A percentile compares a stretch with the other conserved stretches of the same genome.
phyloP scores from a whole-genome alignment of 2,113 vertebrate genomes.

The Leptosomus discolor region DNA sequence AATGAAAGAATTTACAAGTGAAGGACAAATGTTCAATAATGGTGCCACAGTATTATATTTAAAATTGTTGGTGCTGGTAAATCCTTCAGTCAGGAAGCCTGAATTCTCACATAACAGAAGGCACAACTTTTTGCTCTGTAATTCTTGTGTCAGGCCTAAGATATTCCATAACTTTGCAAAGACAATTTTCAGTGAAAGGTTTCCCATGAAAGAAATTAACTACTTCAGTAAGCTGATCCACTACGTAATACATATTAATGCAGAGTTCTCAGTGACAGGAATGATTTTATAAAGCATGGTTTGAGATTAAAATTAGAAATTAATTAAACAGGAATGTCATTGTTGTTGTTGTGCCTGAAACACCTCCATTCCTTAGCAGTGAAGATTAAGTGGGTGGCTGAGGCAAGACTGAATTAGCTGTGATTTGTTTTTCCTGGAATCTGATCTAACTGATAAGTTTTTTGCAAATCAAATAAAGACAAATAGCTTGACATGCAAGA shows the following conservation, averaged over 20 bases:
- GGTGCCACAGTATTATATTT: neutral
- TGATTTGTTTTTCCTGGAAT: neutral
- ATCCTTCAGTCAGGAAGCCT: neutral
- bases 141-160: neutral
- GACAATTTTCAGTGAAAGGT: neutral
- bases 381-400: neutral
- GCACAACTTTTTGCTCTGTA: neutral
- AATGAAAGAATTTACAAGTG: neutral
- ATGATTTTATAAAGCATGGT: neutral
- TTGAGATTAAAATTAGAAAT: neutral
- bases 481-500: neutral
- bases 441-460: neutral
- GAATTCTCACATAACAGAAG: neutral
- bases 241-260: neutral
- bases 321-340: neutral
- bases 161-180: neutral
- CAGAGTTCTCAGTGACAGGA: neutral
- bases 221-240: neutral
- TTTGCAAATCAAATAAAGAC: neutral
- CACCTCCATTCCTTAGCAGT: neutral
- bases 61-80: neutral
- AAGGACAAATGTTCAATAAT: neutral
- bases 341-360: neutral
- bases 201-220: neutral
- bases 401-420: neutral